Conservation (phyloP, 2,888 invertebrate species). For the Microctonus hyperodae region DNA sequence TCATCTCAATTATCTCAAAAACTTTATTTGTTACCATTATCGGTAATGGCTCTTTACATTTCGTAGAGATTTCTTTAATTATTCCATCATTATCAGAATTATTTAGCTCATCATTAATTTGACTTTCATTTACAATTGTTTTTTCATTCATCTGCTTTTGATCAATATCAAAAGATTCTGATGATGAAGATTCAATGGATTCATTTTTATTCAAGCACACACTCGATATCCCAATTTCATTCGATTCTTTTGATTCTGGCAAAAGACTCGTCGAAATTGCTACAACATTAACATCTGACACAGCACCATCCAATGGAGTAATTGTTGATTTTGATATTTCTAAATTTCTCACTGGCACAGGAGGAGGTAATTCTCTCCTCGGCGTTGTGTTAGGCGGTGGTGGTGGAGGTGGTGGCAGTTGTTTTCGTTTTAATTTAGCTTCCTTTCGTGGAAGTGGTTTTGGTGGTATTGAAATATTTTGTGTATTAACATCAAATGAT, state of each 20-base stretch:
- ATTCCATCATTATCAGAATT: conserved; percentile 6
- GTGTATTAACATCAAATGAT: conserved; percentile 3
- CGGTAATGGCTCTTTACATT: background rate
- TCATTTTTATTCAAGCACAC: conserved; percentile 9
- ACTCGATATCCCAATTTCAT: conserved; percentile 9
- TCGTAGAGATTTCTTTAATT: background rate
- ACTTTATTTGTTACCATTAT: conserved; percentile 48
- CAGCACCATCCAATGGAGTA: background rate
- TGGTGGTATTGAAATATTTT: conserved; percentile 54
- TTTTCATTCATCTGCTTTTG: conserved; percentile 5
- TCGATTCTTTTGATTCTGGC: conserved; percentile 15
- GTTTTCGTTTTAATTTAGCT: conserved; percentile 53
- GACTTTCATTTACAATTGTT: conserved; percentile 29
- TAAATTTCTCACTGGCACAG: conserved; percentile 37
- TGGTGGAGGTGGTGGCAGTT: conserved; percentile 62
- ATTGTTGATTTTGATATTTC: conserved; percentile 12
- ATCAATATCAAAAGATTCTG: conserved; percentile 19
- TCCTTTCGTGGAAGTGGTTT: conserved; percentile 62
- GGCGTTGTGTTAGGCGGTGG: conserved; percentile 43
- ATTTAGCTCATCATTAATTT: conserved; percentile 62
- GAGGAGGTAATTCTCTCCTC: conserved; percentile 45
- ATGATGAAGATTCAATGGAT: conserved; percentile 21
- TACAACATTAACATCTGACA: conserved; percentile 20
- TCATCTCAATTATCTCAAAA: conserved; percentile 56
- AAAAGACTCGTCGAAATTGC: conserved; percentile 23